Percentiles rank a stretch among this genome's conserved stretches.
phyloP scores from a whole-genome alignment of 2,113 vertebrate genomes.

The Poicephalus meyeri region DNA sequence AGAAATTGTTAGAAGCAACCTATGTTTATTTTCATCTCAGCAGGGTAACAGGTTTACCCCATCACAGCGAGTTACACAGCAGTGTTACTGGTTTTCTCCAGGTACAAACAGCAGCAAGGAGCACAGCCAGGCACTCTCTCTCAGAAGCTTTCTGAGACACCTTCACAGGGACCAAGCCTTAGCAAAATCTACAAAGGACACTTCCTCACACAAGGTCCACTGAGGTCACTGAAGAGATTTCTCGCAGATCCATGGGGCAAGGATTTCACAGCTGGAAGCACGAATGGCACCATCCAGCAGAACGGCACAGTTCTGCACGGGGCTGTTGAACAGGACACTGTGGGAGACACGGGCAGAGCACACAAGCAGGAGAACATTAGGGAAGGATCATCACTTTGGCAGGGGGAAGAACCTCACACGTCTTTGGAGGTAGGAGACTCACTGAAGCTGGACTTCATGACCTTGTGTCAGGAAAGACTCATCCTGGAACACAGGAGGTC shows the following conservation, averaged over 20 bases:
- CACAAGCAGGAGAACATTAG: rapidly evolving
- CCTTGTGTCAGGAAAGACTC: neutral
- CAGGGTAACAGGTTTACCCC: neutral
- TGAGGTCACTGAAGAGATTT: neutral
- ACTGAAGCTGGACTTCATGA: neutral
- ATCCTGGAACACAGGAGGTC: neutral
- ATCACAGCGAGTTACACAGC: neutral
- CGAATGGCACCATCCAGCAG: rapidly evolving
- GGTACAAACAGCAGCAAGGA: neutral
- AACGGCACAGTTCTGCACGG: rapidly evolving
- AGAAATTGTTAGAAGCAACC: neutral
- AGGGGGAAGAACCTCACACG: neutral
- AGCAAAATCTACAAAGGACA: neutral
- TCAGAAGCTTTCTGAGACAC: neutral
- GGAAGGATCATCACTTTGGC: neutral
- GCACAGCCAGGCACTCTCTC: neutral
- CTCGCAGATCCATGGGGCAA: neutral
- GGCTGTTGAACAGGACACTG: neutral
- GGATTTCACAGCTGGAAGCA: neutral
- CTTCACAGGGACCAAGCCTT: neutral
- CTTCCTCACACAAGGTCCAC: neutral
- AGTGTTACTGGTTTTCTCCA: neutral
- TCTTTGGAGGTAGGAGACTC: neutral
- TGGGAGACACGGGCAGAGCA: neutral
- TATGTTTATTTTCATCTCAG: neutral